These are phyloP conservation scores for Coenobita brevimanus DNA, from an alignment of 1,140 invertebrate species.

Conservation along the genomic window DNA sequence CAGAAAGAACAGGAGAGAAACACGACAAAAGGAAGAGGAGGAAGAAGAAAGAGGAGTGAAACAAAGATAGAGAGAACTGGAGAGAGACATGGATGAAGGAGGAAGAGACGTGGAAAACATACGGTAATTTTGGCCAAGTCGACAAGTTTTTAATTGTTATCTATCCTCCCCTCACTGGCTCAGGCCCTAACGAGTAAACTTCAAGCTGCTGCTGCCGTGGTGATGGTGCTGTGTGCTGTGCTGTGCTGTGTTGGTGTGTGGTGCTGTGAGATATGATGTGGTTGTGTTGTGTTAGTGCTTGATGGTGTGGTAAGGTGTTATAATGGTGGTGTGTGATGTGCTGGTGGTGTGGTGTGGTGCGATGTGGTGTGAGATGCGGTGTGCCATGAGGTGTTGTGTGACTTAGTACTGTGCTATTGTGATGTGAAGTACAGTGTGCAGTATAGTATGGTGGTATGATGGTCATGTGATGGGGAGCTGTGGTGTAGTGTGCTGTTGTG, in stretches of 20 bases:
- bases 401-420: too few relatives aligned
- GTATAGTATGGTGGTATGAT: too few relatives aligned
- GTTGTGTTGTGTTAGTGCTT: too few relatives aligned
- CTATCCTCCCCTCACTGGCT: constrained; percentile 24
- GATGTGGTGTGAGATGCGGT: too few relatives aligned
- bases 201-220: not conserved
- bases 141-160: constrained; percentile 54
- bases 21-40: not conserved
- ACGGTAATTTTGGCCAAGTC: constrained; percentile 26
- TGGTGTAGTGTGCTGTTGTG: not conserved
- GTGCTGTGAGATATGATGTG: too few relatives aligned
- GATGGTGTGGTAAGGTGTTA: not conserved
- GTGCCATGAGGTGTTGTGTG: too few relatives aligned
- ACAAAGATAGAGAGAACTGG: not conserved
- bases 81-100: not conserved
- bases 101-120: constrained; percentile 4
- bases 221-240: not conserved
- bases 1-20: not conserved
- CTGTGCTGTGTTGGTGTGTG: not conserved
- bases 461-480: not conserved
- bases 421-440: too few relatives aligned
- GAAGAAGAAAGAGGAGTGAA: not conserved
- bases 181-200: not conserved
- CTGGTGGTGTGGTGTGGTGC: too few relatives aligned
- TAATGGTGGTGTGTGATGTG: too few relatives aligned